phyloP scores from a whole-genome alignment of 2,113 vertebrate genomes.

The Budorcas taxicolor region DNA sequence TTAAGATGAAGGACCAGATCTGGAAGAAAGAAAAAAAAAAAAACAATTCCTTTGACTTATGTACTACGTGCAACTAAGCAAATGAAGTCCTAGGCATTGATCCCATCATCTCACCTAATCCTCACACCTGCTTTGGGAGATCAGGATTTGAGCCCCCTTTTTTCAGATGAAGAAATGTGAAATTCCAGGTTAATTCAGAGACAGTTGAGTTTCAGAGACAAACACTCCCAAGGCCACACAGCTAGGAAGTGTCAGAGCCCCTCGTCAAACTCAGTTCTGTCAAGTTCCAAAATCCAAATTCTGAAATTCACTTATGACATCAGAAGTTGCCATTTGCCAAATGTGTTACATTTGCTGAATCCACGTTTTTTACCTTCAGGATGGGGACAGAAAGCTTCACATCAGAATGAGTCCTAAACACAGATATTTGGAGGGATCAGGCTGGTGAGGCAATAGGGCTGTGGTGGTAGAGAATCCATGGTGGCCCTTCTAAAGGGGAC shows the following conservation, averaged over 20 bases:
- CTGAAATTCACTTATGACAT: background rate
- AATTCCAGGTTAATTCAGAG: background rate
- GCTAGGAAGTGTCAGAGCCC: background rate
- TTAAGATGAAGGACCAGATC: background rate
- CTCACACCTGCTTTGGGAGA: background rate
- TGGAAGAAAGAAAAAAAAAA: background rate
- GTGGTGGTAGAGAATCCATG: background rate
- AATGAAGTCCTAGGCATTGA: background rate
- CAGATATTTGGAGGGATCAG: background rate
- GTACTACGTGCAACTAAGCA: background rate
- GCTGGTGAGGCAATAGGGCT: background rate
- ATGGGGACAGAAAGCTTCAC: background rate
- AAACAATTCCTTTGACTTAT: background rate
- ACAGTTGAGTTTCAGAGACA: background rate
- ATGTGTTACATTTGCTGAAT: background rate
- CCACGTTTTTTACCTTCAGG: background rate
- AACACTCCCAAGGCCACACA: background rate
- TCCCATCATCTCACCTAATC: background rate
- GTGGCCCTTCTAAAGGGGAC: background rate
- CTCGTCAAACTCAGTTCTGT: background rate
- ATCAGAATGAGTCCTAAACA: background rate
- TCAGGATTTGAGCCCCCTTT: background rate
- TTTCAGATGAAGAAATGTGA: background rate
- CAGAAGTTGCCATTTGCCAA: background rate
- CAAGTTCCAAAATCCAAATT: background rate